phyloP scores from a whole-genome alignment of 2,888 invertebrate species.

The Melieria crassipennis region DNA sequence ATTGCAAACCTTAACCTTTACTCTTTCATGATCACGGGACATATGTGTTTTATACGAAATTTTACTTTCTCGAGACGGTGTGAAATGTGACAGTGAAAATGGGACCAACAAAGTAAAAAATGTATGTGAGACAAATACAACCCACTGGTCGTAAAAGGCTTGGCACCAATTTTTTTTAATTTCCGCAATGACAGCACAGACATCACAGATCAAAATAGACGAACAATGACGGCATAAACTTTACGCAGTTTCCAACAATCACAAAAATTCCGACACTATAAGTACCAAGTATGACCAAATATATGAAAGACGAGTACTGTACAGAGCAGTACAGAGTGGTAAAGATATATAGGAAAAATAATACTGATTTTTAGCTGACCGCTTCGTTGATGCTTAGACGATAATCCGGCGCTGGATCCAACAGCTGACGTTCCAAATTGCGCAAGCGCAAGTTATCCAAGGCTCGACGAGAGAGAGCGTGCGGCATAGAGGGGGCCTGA shows the following conservation, averaged over 20 bases:
- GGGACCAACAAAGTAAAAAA: too few relatives aligned
- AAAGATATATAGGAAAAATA: not conserved
- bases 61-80: too few relatives aligned
- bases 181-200: too few relatives aligned
- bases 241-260: not conserved
- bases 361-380: not conserved
- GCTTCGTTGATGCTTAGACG: not conserved
- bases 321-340: not conserved
- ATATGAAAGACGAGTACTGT: not conserved
- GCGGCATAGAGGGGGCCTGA: conserved; percentile 43
- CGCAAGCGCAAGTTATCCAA: conserved; percentile 46
- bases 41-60: too few relatives aligned
- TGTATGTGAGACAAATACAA: too few relatives aligned
- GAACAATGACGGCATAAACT: too few relatives aligned
- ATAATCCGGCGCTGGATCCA: conserved; percentile 16
- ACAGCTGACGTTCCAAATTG: conserved; percentile 38
- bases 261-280: not conserved
- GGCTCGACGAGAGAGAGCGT: conserved; percentile 47
- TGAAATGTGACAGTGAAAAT: too few relatives aligned
- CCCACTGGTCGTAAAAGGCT: too few relatives aligned
- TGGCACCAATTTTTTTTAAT: too few relatives aligned
- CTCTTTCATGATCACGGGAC: too few relatives aligned
- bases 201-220: too few relatives aligned
- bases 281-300: not conserved
- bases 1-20: too few relatives aligned